Evolutionary conservation across 2,797 vertebrate genomes (phyloP).

Genomic region (Pyrocephalus nanus): DNA sequence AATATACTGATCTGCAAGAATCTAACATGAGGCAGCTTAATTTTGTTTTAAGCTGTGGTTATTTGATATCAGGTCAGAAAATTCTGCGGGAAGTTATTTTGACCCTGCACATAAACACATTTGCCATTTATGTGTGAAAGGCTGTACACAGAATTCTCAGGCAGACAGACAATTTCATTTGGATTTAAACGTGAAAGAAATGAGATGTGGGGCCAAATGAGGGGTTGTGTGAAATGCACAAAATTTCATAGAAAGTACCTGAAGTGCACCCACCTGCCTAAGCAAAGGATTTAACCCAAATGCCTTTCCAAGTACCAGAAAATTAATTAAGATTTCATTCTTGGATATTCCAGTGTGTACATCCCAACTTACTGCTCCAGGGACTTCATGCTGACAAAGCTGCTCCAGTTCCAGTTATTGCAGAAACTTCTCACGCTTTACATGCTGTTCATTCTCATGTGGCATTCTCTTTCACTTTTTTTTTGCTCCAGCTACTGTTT

Average conservation of each 20-base stretch:
- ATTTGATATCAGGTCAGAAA: background rate
- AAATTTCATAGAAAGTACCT: background rate
- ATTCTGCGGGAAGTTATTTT: background rate
- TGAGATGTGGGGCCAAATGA: background rate
- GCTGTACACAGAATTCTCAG: background rate
- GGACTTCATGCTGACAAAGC: conserved; percentile 47
- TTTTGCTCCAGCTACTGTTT: conserved; percentile 64
- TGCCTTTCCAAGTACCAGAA: background rate
- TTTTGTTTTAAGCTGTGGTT: background rate
- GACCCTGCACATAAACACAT: background rate
- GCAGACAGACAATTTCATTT: background rate
- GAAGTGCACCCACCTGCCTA: background rate
- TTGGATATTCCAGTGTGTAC: background rate
- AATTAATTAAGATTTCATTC: conserved; percentile 1
- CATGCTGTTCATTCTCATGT: conserved; percentile 63
- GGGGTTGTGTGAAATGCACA: background rate
- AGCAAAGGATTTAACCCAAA: background rate
- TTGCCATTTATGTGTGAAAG: background rate
- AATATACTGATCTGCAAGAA: background rate
- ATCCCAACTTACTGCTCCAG: background rate
- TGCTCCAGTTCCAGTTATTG: conserved; percentile 54
- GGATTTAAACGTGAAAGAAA: background rate
- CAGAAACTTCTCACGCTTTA: conserved; percentile 62
- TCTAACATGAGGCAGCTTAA: background rate
- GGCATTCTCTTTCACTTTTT: conserved; percentile 63